phyloP scores from a whole-genome alignment of 2,113 vertebrate genomes.

The Pholis gunnellus region DNA sequence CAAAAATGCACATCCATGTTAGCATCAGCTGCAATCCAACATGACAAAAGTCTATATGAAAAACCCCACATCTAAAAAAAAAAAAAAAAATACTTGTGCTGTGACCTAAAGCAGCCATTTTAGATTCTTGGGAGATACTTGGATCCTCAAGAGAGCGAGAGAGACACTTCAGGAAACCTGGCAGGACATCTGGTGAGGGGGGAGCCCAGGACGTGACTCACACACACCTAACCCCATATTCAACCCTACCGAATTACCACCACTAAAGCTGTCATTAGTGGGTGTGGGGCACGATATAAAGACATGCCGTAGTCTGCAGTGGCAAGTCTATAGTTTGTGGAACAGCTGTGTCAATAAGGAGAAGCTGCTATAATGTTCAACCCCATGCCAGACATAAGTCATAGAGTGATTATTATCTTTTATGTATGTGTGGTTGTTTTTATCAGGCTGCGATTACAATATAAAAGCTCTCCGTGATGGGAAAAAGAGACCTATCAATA shows the following conservation, averaged over 20 bases:
- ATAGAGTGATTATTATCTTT: conserved; percentile 74
- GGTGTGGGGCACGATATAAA: conserved; percentile 77
- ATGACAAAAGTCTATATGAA: conserved; percentile 12
- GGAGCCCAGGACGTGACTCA: conserved; percentile 73
- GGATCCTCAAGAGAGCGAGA: conserved; percentile 20
- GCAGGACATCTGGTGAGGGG: conserved; percentile 74
- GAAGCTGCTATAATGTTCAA: conserved; percentile 69
- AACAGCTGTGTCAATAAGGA: conserved; percentile 83
- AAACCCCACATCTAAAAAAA: background rate
- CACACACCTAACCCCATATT: conserved; percentile 75
- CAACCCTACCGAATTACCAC: conserved; percentile 74
- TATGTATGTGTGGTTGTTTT: conserved; percentile 64
- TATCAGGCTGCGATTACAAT: conserved; percentile 62
- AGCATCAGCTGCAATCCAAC: background rate
- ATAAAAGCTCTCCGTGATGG: conserved; percentile 47
- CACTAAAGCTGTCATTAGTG: conserved; percentile 83
- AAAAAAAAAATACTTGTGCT: background rate
- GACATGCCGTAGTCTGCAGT: conserved; percentile 62
- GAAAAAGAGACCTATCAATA: conserved; percentile 39
- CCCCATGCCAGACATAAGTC: conserved; percentile 61
- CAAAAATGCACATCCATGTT: background rate
- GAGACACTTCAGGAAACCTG: conserved; percentile 59
- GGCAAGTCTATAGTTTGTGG: conserved; percentile 75
- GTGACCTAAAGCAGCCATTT: conserved; percentile 46
- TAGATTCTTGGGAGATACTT: conserved; percentile 46